Evolutionary conservation across 2,888 invertebrate genomes (phyloP), one percentile per base, ranked within the genome.

Genomic region (Macrosiphum euphorbiae): DNA sequence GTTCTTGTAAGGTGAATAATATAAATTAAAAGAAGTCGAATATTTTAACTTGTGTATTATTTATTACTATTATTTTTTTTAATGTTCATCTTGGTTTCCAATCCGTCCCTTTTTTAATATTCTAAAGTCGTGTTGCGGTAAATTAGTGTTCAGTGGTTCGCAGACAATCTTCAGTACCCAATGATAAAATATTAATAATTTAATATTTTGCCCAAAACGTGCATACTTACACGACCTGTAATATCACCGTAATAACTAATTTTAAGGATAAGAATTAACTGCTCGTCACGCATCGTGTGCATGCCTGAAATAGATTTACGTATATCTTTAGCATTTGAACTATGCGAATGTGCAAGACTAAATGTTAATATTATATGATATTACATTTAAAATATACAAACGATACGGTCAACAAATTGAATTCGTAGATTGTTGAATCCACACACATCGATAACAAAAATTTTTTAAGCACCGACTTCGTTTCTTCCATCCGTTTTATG

Each of bases 381-480:
- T n/a, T 16, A 13, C 1, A 16, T 52, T n/a, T 67, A n/a, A 67
- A 67, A n/a, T 61, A 61, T n/a, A 61, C 28, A 61, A 61, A 67
- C 16, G 16, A n/a, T 67, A n/a, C 4, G 16, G 5, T 67, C 28
- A n/a, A 5, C n/a, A 16, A 67, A 67, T n/a, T 67, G 2, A 67
- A 16, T 67, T 67, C 13, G 3, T 52, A n/a, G n/a, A 35, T 35
- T 78, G 35, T 35, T 78, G 5, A 20, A 35, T 16, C 13, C 16
- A 67, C 5, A 1, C 4, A 67, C n/a, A 16, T n/a, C n/a, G 5
- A 13, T 67, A n/a, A n/a, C n/a, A 11, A 16, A n/a, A 10, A 67
- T 67, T n/a, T n/a, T n/a, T 67, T n/a, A 3, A 8, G 3, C 3
- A 67, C n/a, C 3, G 13, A 13, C 2, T n/a, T 5, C 3, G 0